Evolutionary conservation across 1,140 invertebrate species (phyloP), one percentile per base, ranked within the genome.

Genomic region (Helicoverpa zea): DNA sequence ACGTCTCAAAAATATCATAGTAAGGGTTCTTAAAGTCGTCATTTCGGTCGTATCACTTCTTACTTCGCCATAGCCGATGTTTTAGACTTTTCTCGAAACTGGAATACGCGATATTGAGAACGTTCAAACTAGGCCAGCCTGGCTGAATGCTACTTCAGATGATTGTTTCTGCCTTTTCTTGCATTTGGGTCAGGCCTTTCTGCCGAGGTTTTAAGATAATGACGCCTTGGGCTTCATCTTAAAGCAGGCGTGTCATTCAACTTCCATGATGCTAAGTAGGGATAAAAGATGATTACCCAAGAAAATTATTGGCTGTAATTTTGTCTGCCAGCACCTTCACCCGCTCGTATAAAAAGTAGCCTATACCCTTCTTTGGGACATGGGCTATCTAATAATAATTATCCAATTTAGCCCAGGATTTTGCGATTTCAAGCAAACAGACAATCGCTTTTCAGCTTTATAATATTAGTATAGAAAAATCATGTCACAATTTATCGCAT

Each of bases 1-100:
- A 35, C 7, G 3, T 35, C 1, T 54, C 56, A 0, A 35, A 66
- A 73, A 75, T 43, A 43, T 30, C 12, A 16, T 84, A 63, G 80
- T 84, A 81, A 12, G 80, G 70, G 30, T 30, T 12, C 56, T 35
- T 4, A 47, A 77, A 80, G 56, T 75, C 52, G 51, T 61, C 59
- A 80, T 84, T 84, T 80, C 82, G 73, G 80, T 76, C 81, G 85
- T 85, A 85, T 82, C 68, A 81, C 85, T 76, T 84, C 86, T 84
- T 66, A 54, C 85, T 85, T 82, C 75, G 80, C 70, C 80, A 81
- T 81, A 79, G 73, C 81, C 81, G 70, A 83, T 86, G 77, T 84
- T 84, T 79, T 79, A 86, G 83, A 79, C 78, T 77, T 84, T 78
- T 66, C 73, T 82, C 83, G 81, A 73, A 84, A 79, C 80, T 81